Evolutionary conservation across 2,113 vertebrate genomes (phyloP).

Genomic region (Steatornis caripensis): DNA sequence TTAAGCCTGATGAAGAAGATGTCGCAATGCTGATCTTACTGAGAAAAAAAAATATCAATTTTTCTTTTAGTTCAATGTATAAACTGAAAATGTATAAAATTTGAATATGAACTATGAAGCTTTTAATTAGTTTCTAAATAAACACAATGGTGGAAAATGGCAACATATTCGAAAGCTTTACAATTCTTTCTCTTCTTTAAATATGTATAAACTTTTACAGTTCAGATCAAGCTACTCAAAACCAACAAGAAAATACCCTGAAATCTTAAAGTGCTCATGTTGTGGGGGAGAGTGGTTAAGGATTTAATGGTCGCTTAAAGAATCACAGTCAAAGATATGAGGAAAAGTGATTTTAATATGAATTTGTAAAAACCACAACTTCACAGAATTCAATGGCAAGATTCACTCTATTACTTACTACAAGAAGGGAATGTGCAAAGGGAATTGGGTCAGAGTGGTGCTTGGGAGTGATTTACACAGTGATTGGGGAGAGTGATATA

Average conservation of each 20-base stretch:
- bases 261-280: neutral
- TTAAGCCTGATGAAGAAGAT: neutral
- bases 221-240: neutral
- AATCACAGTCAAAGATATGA: too few relatives aligned
- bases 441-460: too few relatives aligned
- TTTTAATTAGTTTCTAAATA: neutral
- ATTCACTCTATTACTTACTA: too few relatives aligned
- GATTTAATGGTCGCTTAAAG: too few relatives aligned
- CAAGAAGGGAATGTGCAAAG: too few relatives aligned
- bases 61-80: neutral
- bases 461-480: too few relatives aligned
- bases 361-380: too few relatives aligned
- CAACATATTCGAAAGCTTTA: neutral
- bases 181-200: neutral
- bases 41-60: neutral
- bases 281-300: too few relatives aligned
- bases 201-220: neutral
- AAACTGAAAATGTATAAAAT: neutral
- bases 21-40: neutral
- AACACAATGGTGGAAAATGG: neutral
- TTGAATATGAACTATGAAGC: neutral
- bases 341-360: too few relatives aligned
- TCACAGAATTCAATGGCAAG: too few relatives aligned
- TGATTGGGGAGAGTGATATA: too few relatives aligned
- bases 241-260: neutral